phyloP scores from a whole-genome alignment of 2,113 vertebrate genomes.

The Camelus dromedarius region DNA sequence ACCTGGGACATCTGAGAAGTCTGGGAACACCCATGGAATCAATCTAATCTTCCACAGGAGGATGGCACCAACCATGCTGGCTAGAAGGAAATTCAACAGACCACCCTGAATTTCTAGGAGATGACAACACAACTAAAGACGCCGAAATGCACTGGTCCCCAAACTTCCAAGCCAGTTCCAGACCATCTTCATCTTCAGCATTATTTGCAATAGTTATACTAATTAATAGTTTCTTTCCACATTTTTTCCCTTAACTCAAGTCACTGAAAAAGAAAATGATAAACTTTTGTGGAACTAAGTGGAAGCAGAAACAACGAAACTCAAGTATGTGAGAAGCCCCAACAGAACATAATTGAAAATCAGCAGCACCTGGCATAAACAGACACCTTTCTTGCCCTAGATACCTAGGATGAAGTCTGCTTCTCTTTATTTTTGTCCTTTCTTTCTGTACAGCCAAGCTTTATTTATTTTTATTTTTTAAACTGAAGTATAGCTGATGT shows the following conservation, averaged over 20 bases:
- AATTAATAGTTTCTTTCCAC: not conserved
- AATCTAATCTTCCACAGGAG: not conserved
- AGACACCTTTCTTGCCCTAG: not conserved
- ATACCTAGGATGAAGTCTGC: not conserved
- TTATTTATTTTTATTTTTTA: no score
- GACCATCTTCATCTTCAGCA: not conserved
- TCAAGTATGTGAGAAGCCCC: not conserved
- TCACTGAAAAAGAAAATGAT: conserved; percentile 20
- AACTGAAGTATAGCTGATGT: no score
- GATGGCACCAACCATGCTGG: not conserved
- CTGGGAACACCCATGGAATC: not conserved
- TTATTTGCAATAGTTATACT: not conserved
- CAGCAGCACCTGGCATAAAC: not conserved
- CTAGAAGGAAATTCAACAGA: not conserved
- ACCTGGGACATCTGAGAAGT: not conserved
- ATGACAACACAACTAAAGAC: not conserved
- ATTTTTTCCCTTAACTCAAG: not conserved
- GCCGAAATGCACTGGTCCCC: not conserved
- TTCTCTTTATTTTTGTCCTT: not conserved
- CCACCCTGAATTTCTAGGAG: not conserved
- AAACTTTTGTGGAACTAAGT: not conserved
- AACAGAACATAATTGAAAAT: not conserved
- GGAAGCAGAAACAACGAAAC: not conserved
- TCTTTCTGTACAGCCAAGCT: no score
- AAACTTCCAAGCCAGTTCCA: not conserved